phyloP scores from a whole-genome alignment of 2,888 invertebrate genomes.

The Tenthredo mesomela region DNA sequence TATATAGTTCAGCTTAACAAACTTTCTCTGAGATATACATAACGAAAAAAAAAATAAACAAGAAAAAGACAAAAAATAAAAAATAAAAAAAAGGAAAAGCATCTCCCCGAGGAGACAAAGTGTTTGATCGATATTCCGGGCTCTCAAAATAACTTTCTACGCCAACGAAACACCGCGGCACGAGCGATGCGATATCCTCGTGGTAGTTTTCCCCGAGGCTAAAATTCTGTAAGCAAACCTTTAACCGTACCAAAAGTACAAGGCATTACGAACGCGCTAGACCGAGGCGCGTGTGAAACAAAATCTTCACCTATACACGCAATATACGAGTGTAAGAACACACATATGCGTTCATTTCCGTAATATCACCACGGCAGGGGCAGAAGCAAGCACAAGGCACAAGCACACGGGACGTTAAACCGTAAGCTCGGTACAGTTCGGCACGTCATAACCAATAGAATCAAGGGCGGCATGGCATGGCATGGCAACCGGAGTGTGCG shows the following conservation, averaged over 20 bases:
- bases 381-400: neutral
- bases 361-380: neutral
- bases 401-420: constrained; percentile 1
- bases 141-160: constrained; percentile 53
- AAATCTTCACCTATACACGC: neutral
- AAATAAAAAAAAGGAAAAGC: neutral
- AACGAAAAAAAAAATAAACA: neutral
- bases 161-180: neutral
- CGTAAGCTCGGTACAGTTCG: constrained; percentile 45
- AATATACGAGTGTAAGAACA: neutral
- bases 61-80: neutral
- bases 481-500: constrained; percentile 68
- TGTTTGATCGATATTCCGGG: constrained; percentile 50
- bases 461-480: constrained; percentile 57
- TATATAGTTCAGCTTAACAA: constrained; percentile 16
- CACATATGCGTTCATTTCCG: neutral
- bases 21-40: constrained; percentile 4
- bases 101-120: constrained; percentile 46
- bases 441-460: constrained; percentile 58
- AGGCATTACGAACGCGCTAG: neutral
- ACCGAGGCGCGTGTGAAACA: constrained; percentile 4
- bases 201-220: constrained; percentile 1
- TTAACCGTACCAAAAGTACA: constrained; percentile 31
- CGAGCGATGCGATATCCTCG: neutral
- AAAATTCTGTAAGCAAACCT: constrained; percentile 2